Conservation (phyloP, 2,113 vertebrate genomes). For the Cyanoliseus patagonus region DNA sequence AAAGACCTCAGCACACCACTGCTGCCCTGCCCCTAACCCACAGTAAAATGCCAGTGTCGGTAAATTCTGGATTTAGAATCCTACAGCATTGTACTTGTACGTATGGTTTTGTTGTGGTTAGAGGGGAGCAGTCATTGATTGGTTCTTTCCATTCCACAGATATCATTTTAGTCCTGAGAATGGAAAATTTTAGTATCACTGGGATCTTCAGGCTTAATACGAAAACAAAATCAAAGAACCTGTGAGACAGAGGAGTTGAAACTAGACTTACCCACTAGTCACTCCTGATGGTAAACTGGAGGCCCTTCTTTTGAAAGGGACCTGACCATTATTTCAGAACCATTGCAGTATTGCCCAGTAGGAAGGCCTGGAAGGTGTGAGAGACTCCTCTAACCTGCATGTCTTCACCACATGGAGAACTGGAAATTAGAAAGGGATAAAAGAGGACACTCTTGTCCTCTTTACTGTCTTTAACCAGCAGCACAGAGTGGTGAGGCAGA, state of each 20-base stretch:
- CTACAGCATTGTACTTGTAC: neutral
- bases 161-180: neutral
- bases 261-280: neutral
- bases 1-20: neutral
- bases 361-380: neutral
- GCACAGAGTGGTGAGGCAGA: no score
- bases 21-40: neutral
- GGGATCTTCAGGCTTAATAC: neutral
- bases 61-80: neutral
- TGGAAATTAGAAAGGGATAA: neutral
- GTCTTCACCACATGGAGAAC: neutral
- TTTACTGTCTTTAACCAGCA: neutral
- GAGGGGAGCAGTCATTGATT: neutral
- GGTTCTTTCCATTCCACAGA: neutral
- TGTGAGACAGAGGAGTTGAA: neutral
- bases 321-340: neutral
- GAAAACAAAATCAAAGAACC: neutral
- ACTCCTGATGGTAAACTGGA: neutral
- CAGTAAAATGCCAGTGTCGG: neutral
- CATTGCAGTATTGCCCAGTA: neutral
- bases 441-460: neutral
- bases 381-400: neutral
- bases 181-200: neutral
- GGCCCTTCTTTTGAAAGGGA: neutral
- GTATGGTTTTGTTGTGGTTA: fast-evolving